Base-by-base conservation (phyloP, 2,888 invertebrate genomes). In the Hofmannophila pseudospretella region DNA sequence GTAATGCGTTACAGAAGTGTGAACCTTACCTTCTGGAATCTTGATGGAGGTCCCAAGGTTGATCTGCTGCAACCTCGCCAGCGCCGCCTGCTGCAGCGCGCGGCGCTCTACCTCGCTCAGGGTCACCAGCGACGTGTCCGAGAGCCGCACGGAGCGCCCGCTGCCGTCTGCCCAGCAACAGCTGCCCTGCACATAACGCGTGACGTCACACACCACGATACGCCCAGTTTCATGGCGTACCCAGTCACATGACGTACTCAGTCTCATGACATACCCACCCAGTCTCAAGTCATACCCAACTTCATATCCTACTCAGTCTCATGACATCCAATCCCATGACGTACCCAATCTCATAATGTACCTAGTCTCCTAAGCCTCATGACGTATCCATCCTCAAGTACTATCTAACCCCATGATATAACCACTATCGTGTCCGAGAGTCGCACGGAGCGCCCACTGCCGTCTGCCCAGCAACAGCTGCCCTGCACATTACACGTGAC, bases 11-110 rank as follows among this genome's bases (percentile, higher is more conserved):
- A n/a, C n/a, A n/a, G n/a, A n/a, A n/a, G n/a, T 4, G 16, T 16
- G 5, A 16, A 5, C 16, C 87, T 86, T 67, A 96, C 96, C 96
- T 86, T 92, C 92, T 33, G 96, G 96, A 67, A 94, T 90, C 75
- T 92, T 91, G 61, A 96, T 89, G 45, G 90, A 87, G 47, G 94
- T 93, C 23, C 96, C 96, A 19, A 96, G 90, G 79, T 95, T 95
- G 57, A 96, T 89, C 53, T 94, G 94, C 70, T 94, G 94, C 40
- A 97, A 90, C 69, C 95, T 92, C 12, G 95, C 94, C 20, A 96
- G 87, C 1, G 96, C 96, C 32, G 97, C 93, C 64, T 94, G 93
- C 81, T 95, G 95, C 42, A 97, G 88, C 35, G 94, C 91, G 47
- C 92, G 88, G 41, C 94, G 84, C 79, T 96, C 96, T 49, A 94